Conservation (phyloP, 2,797 vertebrate species). For the Apogon talboti region DNA sequence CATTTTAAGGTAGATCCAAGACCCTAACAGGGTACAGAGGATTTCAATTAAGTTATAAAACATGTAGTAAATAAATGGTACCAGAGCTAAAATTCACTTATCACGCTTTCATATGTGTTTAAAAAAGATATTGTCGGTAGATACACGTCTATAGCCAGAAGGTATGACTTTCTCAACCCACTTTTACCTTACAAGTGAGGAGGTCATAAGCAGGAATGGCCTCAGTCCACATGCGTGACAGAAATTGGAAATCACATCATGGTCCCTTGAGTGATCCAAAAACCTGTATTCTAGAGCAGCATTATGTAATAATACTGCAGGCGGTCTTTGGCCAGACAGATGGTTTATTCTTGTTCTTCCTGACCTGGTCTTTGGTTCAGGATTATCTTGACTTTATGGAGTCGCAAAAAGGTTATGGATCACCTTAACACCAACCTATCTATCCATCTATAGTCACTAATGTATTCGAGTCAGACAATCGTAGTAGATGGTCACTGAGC, state of each 20-base stretch:
- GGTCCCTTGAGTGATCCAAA: constrained; percentile 17
- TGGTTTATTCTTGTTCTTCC: constrained; percentile 14
- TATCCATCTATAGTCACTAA: neutral
- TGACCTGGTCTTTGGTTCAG: neutral
- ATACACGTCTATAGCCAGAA: neutral
- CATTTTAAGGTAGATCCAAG: constrained; percentile 4
- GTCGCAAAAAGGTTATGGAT: neutral
- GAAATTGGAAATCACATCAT: constrained; percentile 33
- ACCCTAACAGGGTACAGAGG: constrained; percentile 3
- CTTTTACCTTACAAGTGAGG: neutral
- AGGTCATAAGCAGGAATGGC: neutral
- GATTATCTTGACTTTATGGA: neutral
- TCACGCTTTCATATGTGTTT: constrained; percentile 2
- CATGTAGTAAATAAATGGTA: constrained; percentile 8
- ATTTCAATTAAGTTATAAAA: constrained; percentile 17
- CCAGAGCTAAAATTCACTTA: neutral
- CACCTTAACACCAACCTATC: neutral
- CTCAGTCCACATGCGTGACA: constrained; percentile 12
- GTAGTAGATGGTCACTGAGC: constrained; percentile 15
- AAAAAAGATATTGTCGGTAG: neutral
- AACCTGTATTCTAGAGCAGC: constrained; percentile 14
- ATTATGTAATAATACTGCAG: constrained; percentile 32
- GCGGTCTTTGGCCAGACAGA: constrained; percentile 19
- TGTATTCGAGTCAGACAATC: neutral
- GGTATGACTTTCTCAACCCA: neutral